Evolutionary conservation across 2,113 vertebrate species (phyloP).

Genomic region (cat (Felis catus)): DNA sequence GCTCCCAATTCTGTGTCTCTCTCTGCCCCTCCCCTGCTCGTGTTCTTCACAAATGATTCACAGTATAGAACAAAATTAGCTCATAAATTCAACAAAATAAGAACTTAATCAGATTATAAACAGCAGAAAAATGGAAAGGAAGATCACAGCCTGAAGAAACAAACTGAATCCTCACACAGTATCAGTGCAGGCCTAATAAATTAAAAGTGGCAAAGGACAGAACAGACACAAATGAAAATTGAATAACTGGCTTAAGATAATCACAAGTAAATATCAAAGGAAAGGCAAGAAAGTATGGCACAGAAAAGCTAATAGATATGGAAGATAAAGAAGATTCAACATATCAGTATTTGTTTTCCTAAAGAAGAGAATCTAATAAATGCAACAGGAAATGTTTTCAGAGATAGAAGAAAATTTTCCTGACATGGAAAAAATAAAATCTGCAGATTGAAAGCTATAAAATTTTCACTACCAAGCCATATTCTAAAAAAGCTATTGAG

Average conservation of each 20-base stretch:
- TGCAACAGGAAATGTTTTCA: background rate
- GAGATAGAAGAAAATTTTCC: background rate
- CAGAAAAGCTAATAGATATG: background rate
- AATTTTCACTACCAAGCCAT: background rate
- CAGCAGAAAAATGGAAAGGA: background rate
- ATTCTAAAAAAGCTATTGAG: background rate
- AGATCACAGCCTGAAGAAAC: background rate
- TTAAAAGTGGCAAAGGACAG: background rate
- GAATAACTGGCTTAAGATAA: background rate
- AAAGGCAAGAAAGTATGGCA: background rate
- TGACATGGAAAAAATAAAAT: background rate
- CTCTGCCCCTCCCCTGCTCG: no score
- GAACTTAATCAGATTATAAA: constrained; percentile 28
- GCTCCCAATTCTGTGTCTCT: no score
- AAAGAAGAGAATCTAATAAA: background rate
- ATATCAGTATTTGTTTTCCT: background rate
- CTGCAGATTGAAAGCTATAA: background rate
- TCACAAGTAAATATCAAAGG: background rate
- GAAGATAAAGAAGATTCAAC: background rate
- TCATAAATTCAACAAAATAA: background rate
- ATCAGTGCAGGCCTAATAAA: background rate
- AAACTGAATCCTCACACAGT: background rate
- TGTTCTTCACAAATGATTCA: background rate
- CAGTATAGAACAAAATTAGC: background rate
- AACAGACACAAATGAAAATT: background rate